Base-by-base conservation (phyloP, 2,797 vertebrate genomes). In the Falco rusticolus region DNA sequence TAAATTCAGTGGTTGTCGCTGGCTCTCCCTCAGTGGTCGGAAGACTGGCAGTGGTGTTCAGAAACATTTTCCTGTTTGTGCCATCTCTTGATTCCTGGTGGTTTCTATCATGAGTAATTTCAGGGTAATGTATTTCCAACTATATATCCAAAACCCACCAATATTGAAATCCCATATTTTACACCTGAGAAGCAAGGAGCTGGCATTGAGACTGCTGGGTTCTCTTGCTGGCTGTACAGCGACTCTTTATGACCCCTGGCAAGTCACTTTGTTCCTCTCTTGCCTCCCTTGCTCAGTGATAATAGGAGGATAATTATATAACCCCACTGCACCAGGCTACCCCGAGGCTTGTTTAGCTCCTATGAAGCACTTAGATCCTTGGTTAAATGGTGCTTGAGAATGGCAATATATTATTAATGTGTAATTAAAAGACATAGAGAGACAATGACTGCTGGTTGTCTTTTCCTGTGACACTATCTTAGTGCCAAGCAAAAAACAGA, bases 261-360 rank as follows among this genome's bases (percentile, higher is more conserved):
- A 94, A 91, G 78, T 89, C 85, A 37, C 83, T 94, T 90, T 90
- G 51, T 90, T 94, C 83, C 80, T 77, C 26, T 94, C 84, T 94
- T 94, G 83, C 77, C 66, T 95, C 72, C 51, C 41, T 91, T 93
- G 70, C 74, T 94, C 66, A 37, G 63, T 94, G 91, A 33, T 70
- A 94, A 88, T 74, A 63, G 87, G 63, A 94, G 20, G 63, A 82
- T 95, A 95, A 96, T 95, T 94, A 79, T 60, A 89, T 95, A 95
- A 94, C 77, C 85, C 85, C 66, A 14, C 85, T 90, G 91, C 74
- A 95, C 91, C 80, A 87, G 66, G 74, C 83, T 94, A 28, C 66
- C 91, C 74, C 2, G 80, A 92, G 93, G 93, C 96, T 91, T 94
- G 66, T 84, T 91, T 76, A 91, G 77, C 78, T 96, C 85, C 80